Base-by-base conservation (phyloP, 2,888 invertebrate species). In the Hydraecia micacea region DNA sequence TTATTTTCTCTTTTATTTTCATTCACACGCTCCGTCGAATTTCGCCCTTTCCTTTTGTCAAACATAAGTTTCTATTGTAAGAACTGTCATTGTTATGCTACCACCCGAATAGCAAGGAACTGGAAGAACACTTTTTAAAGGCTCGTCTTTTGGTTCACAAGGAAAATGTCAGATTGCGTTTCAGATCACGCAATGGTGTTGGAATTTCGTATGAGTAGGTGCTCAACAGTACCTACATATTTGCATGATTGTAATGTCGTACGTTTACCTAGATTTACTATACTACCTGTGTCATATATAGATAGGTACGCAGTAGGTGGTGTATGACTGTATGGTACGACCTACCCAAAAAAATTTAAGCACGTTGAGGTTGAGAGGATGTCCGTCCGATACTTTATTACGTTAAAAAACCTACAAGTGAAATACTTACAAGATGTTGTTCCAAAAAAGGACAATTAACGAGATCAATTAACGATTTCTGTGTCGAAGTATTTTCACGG, bases 61-160 rank as follows among this genome's bases (percentile, higher is more conserved):
- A 91, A 93, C 93, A 93, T 91, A 93, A 93, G 93, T 93, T 93
- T 94, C 93, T 93, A 94, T 94, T 94, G 94, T 94, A 94, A 89
- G 92, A 92, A 90, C 88, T 91, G 93, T 93, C 93, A 92, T 93
- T 94, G 93, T 93, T 94, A 92, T 93, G 92, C 92, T 92, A 92
- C 92, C 91, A 90, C 88, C 87, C 89, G 90, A 86, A 86, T 84
- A 88, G 90, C 90, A 91, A 86, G 85, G 87, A 90, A 90, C 89
- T 80, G 52, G 89, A 90, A 90, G 89, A 75, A 68, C 46, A 75
- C 60, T 81, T 81, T 91, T 89, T 88, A 88, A 84, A 89, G 89
- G 85, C 86, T 89, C 81, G 88, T 88, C 83, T 88, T 89, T 87
- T 71, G 74, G 80, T 82, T 81, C 46, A 70, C 69, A 67, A 80